Evolutionary conservation across 2,113 vertebrate genomes (phyloP), one percentile per base, ranked within the genome.

Genomic region (Salvator merianae): DNA sequence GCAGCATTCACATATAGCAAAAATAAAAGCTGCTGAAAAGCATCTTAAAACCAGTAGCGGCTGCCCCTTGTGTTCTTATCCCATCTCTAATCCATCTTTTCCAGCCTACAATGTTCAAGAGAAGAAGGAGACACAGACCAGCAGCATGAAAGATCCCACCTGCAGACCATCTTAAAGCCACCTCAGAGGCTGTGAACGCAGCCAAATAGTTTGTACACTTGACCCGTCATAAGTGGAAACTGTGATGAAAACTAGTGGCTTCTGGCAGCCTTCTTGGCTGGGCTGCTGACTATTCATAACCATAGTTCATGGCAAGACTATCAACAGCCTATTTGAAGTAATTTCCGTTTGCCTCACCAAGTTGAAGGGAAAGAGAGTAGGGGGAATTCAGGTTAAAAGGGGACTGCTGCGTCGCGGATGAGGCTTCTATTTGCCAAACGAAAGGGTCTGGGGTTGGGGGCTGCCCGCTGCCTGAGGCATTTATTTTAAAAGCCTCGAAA

Each of bases 201-300:
- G 55, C 3, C 4, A 16, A 2, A 20, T 59, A 59, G 14, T 59
- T 55, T 18, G 55, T 59, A 20, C 16, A 16, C 55, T 20, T 4
- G 1, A 59, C 2, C 55, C 14, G 20, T 59, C 55, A 16, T 59
- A 92, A 91, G 77, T 50, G 77, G 86, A 77, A 90, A 91, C 86
- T 83, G 85, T 91, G 86, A 14, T 78, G 82, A 88, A 20, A 90
- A 85, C 85, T 89, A 87, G 87, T 83, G 86, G 38, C 0, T 1
- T 74, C 84, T 87, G 82, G 68, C 84, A 92, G 83, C 91, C 82
- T 82, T 88, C 85, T 89, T 92, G 90, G 85, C 84, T 86, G 86
- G 83, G 87, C 84, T 87, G 90, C 88, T 89, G 91, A 89, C 84
- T 87, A 88, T 79, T 90, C 66, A n/a, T 86, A 80, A 85, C 79